Evolutionary conservation across 2,888 invertebrate genomes (phyloP), one percentile per base, ranked within the genome.

Genomic region (Cosmia trapezina): DNA sequence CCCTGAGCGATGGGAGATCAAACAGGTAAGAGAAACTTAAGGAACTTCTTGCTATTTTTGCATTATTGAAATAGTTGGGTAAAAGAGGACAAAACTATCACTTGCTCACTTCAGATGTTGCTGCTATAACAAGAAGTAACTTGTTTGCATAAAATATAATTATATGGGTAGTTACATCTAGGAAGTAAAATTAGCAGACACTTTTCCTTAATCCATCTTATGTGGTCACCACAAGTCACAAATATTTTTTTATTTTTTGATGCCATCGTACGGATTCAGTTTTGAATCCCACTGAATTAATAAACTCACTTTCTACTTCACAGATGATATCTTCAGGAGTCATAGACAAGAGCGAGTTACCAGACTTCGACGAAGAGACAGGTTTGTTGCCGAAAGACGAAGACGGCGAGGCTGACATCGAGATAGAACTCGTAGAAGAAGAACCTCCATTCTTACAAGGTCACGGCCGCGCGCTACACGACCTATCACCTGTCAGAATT

Each of bases 341-440:
- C 54, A 98, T 99, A 75, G 98, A 99, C 91, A 98, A 98, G 89
- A 98, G 98, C 84, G 99, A 99, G 91, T 93, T 99, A 78, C 99
- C 99, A 0, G 99, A 99, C 91, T 99, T 99, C 92, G 99, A 99
- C 91, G 99, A 99, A 76, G 99, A 99, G 91, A 98, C 98, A 14
- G 99, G 99, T 7, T 94, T 99, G 12, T 92, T 99, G 63, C 99
- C 99, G 0, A 98, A 99, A 91, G 98, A 98, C 85, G 98, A 98
- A 87, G 98, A 98, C 74, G 98, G 98, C 37, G 99, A 99, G 91
- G 99, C 99, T 70, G 99, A 99, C 91, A 99, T 99, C 80, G 99
- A 99, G 96, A 99, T 99, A 83, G 99, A 99, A 94, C 96, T 99
- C 73, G 99, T 99, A 0, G 99, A 99, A 94, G 99, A 99, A 70